These are phyloP conservation scores for Brotula barbata DNA, from an alignment of 2,797 vertebrate genomes.

Conservation along the genomic window DNA sequence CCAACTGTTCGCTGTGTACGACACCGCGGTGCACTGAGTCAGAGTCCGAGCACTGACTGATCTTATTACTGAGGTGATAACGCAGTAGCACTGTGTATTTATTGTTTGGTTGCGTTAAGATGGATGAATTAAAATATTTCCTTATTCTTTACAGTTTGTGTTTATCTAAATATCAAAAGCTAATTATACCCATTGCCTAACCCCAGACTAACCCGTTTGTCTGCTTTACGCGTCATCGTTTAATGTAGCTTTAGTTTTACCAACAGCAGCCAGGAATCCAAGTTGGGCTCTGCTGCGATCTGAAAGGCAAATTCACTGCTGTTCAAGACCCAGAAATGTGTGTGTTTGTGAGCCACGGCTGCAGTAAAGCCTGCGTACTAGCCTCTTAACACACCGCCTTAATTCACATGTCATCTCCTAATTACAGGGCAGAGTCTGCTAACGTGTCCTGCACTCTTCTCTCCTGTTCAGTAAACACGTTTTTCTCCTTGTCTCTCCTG, in stretches of 20 bases:
- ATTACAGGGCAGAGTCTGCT: constrained; percentile 53
- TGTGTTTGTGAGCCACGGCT: constrained; percentile 5
- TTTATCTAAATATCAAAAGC: constrained; percentile 8
- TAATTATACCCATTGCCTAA: background rate
- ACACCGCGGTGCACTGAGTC: background rate
- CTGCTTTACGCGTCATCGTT: constrained; percentile 17
- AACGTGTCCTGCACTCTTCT: constrained; percentile 40
- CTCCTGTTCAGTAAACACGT: constrained; percentile 11
- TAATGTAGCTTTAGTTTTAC: constrained; percentile 27
- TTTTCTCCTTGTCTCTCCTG: constrained; percentile 14
- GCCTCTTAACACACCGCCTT: constrained; percentile 30
- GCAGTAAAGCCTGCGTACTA: constrained; percentile 26
- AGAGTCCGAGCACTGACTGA: background rate
- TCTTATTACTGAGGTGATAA: background rate
- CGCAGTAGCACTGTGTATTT: background rate
- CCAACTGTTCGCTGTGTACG: constrained; percentile 9
- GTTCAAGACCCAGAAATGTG: too few relatives aligned
- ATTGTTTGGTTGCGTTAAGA: background rate
- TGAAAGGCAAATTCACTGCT: constrained; percentile 16
- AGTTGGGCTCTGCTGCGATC: constrained; percentile 14
- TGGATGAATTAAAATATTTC: background rate
- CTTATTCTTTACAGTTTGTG: constrained; percentile 3
- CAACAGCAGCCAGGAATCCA: constrained; percentile 1
- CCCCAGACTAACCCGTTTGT: constrained; percentile 40
- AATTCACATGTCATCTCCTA: constrained; percentile 62